Evolutionary conservation across 2,113 vertebrate species (phyloP), one percentile per base, ranked within the genome.

Genomic region (Bolborhynchus lineola): DNA sequence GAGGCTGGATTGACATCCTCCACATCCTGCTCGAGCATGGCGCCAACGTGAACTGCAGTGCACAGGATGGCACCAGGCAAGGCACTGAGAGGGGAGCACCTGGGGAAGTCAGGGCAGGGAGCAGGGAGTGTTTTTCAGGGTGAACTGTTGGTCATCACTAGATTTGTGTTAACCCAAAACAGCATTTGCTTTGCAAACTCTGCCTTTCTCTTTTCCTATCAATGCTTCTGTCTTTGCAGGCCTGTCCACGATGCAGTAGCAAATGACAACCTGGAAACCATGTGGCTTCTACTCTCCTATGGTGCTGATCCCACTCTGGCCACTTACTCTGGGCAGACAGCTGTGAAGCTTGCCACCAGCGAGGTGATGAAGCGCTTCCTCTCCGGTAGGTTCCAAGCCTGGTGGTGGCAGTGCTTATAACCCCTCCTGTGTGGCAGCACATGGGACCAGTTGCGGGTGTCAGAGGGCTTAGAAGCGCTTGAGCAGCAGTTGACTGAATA

Each of bases 31-130:
- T 99, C 42, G 98, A 99, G 96, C 98, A 99, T 1, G 99, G 99
- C 0, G 99, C 99, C n/a, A 99, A 99, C 1, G 99, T 99, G 33
- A 99, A 99, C 98, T 99, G 99, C 97, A 99, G 99, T 0, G 99
- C 99, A 0, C 99, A 99, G 97, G 99, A 99, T 1, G 99, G 99
- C 85, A 99, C 99, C 3, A 98, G 99, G 99, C 99, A 97, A 98
- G 98, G 9, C 33, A 19, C 31, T 0, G 41, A 14, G 29, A 11
- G 55, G 53, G 68, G 44, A 1, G 6, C 39, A 1, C 3, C 63
- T 5, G 10, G 23, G 46, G 8, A 6, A 10, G 10, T 4, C 2
- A 65, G 49, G 35, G 31, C 49, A 7, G 59, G 42, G 50, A 62
- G 23, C 18, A 13, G 69, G 24, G 14, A 0, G 2, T 12, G 4